These are phyloP conservation scores for Lissonota sp. DNA, from an alignment of 2,888 invertebrate species.

Conservation along the genomic window DNA sequence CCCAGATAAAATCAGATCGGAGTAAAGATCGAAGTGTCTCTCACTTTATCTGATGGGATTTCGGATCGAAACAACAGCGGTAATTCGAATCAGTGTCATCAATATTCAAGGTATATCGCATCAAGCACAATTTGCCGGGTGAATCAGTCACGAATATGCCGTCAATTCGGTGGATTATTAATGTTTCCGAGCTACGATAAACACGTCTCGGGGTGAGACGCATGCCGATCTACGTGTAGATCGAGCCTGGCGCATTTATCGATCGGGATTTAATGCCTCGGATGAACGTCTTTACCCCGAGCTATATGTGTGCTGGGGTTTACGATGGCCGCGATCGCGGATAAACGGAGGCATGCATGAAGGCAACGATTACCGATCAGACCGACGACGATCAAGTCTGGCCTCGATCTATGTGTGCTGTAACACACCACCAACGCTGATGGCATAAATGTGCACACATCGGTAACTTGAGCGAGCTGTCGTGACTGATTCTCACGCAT, in stretches of 20 bases:
- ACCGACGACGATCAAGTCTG: conserved; percentile 51
- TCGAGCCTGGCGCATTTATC: conserved; percentile 34
- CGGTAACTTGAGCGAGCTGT: conserved; percentile 20
- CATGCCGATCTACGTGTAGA: conserved; percentile 28
- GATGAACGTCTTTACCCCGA: conserved; percentile 18
- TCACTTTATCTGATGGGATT: too few species aligned
- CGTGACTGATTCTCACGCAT: conserved; percentile 68
- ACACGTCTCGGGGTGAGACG: conserved; percentile 5
- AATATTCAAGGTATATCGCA: too few species aligned
- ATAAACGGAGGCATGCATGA: conserved; percentile 23
- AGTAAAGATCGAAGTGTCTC: too few species aligned
- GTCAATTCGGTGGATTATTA: background rate
- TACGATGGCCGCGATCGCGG: background rate
- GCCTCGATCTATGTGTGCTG: conserved; percentile 23
- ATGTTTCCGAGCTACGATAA: background rate
- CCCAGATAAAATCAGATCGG: too few species aligned
- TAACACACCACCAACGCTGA: conserved; percentile 14
- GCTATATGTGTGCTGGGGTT: conserved; percentile 7
- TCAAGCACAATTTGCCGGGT: background rate
- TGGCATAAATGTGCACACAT: background rate
- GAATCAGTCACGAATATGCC: background rate
- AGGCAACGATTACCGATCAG: conserved; percentile 65
- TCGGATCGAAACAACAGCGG: too few species aligned
- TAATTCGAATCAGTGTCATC: too few species aligned
- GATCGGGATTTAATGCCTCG: conserved; percentile 33